phyloP scores from a whole-genome alignment of 2,797 vertebrate species.

The Calcarius lapponicus region DNA sequence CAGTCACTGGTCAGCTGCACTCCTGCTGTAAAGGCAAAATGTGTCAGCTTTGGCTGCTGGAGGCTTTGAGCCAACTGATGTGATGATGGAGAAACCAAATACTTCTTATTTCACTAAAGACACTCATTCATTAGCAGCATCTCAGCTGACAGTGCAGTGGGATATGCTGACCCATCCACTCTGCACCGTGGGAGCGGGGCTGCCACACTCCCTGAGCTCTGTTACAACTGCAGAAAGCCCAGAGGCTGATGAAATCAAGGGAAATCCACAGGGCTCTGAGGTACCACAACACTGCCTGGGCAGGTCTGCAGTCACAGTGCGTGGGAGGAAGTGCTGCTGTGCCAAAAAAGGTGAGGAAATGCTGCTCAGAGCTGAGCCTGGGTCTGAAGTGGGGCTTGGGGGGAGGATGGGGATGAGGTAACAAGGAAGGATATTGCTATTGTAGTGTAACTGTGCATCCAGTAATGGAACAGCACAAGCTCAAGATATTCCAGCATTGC shows the following conservation, averaged over 20 bases:
- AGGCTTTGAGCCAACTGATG: background rate
- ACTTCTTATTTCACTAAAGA: background rate
- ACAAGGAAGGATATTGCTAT: background rate
- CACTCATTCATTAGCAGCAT: background rate
- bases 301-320: background rate
- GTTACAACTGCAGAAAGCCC: background rate
- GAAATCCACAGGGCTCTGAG: background rate
- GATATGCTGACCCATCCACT: background rate
- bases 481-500: background rate
- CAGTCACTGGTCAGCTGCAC: background rate
- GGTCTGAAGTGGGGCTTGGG: background rate
- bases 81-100: background rate
- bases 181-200: accelerated
- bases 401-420: background rate
- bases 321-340: background rate
- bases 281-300: background rate
- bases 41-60: background rate
- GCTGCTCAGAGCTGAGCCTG: background rate
- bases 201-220: background rate
- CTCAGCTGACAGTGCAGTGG: background rate
- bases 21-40: background rate
- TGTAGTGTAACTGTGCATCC: background rate
- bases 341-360: background rate
- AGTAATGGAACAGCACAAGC: background rate
- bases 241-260: background rate